Evolutionary conservation across 1,140 invertebrate genomes (phyloP).

Genomic region (Onthophagus taurus): DNA sequence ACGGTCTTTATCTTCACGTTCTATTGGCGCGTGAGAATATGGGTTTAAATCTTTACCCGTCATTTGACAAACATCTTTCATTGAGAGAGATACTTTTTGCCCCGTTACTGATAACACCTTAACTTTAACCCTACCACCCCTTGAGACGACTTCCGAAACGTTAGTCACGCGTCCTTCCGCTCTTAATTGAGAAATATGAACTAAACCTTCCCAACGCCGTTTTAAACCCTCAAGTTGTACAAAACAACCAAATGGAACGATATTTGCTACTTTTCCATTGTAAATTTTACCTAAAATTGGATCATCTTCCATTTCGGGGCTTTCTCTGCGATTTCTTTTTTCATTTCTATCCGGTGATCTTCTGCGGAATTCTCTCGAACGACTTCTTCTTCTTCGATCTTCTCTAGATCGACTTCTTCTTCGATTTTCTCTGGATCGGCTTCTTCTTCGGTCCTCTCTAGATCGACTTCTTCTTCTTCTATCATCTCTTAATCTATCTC

Average conservation of each 20-base stretch:
- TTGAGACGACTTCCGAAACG: constrained; percentile 86
- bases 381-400: constrained; percentile 28
- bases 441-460: constrained; percentile 26
- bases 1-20: constrained; percentile 61
- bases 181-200: constrained; percentile 93
- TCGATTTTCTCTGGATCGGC: constrained; percentile 32
- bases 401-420: constrained; percentile 29
- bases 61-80: constrained; percentile 97
- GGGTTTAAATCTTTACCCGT: constrained; percentile 94
- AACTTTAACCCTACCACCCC: constrained; percentile 86
- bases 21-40: constrained; percentile 47
- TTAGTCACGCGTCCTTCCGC: constrained; percentile 89
- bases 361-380: constrained; percentile 31
- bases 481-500: neutral
- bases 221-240: constrained; percentile 88
- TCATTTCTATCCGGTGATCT: constrained; percentile 34
- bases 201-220: constrained; percentile 86
- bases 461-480: constrained; percentile 2
- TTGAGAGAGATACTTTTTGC: constrained; percentile 91
- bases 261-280: constrained; percentile 87
- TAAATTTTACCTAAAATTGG: constrained; percentile 73
- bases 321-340: constrained; percentile 38
- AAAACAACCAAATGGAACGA: constrained; percentile 96
- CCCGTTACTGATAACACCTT: constrained; percentile 86
- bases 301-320: constrained; percentile 51